Base-by-base conservation (phyloP, 1,140 invertebrate genomes). In the Matsumurasca onukii region DNA sequence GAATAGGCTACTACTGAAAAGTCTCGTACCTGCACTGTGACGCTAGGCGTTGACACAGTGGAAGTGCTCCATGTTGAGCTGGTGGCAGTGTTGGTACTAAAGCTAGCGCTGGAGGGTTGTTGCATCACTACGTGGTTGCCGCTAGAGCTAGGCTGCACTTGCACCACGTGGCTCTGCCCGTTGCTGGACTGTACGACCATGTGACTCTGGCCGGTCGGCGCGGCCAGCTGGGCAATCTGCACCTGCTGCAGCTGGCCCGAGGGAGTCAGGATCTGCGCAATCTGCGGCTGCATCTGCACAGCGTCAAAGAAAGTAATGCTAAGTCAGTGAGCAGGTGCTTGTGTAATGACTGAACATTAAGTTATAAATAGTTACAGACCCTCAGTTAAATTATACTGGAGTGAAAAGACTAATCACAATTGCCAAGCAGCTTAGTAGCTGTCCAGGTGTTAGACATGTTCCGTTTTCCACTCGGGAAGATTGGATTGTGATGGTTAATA, bases 221-320 rank as follows among this genome's bases (percentile, higher is more conserved):
- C 52, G 9, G 69, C 69, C 27, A 72, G 57, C 30, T 72, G 87
- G 0, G 90, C 86, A 69, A 92, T 84, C 79, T 93, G 91, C 59
- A 91, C 90, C 78, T 93, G 91, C 74, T 94, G 92, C 64, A 95
- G 90, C 77, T 94, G 93, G 2, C 92, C 93, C 70, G 86, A 90
- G 0, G 92, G 92, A 1, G 92, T 93, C 13, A 95, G 85, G 31
- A 95, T 92, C 76, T 92, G 93, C 0, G 92, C 92, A 34, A 94
- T 83, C 80, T 91, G 91, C 65, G 84, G 85, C 73, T 84, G 83
- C 78, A 84, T 81, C 82, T 83, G 69, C 22, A 73, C 55, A 71
- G 12, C 15, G 24, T 45, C 34, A 45, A n/a, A n/a, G n/a, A n/a
- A n/a, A n/a, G n/a, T n/a, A n/a, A n/a, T n/a, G n/a, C n/a, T n/a